These are phyloP conservation scores for Podocnemis expansa DNA, from an alignment of 2,113 vertebrate genomes.

Conservation along the genomic window DNA sequence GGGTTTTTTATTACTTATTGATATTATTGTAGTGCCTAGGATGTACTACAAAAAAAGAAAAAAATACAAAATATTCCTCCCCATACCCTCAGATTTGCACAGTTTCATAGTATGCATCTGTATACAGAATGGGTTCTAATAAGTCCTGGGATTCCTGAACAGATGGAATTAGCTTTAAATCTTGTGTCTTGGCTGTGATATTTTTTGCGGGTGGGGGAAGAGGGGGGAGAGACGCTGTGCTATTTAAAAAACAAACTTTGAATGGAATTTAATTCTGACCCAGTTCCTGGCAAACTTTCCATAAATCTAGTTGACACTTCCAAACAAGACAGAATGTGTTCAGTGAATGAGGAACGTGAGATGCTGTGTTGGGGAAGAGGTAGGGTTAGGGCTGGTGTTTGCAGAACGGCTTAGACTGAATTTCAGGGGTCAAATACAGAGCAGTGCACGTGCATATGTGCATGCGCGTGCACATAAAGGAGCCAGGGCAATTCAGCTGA, in stretches of 20 bases:
- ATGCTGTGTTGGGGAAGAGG: conserved; percentile 16
- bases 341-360: conserved; percentile 42
- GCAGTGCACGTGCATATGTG: background rate
- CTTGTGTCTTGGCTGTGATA: accelerated
- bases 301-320: background rate
- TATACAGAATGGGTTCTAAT: background rate
- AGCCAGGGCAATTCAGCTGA: conserved; percentile 29
- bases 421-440: conserved; percentile 32
- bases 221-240: accelerated
- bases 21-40: background rate
- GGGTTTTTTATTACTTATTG: background rate
- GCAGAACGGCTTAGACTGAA: conserved; percentile 68
- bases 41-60: background rate
- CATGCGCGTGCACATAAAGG: background rate
- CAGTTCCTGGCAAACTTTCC: background rate
- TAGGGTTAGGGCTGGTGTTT: conserved; percentile 38
- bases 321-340: conserved; percentile 35
- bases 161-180: background rate
- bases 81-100: background rate
- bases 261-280: conserved; percentile 18
- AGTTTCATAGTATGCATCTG: background rate
- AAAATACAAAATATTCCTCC: background rate
- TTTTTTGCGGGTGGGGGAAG: background rate
- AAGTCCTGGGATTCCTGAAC: accelerated
- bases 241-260: background rate